Base-by-base conservation (phyloP, 2,113 vertebrate genomes). In the Dendropsophus ebraccatus region DNA sequence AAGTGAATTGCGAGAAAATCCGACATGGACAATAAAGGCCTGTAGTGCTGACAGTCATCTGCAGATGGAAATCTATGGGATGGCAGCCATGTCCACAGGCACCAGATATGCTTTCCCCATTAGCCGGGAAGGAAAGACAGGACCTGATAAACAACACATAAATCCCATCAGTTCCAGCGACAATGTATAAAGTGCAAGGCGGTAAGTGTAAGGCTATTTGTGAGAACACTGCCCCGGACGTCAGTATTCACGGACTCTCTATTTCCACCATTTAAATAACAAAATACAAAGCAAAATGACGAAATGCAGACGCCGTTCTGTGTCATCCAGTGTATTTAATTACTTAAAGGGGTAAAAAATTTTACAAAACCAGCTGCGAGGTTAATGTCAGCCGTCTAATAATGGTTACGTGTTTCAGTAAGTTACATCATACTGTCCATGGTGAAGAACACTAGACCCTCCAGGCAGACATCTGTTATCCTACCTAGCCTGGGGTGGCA, bases 381-480 rank as follows among this genome's bases (percentile, higher is more conserved):
- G 52, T 80, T 35, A 52, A 21, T 30, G 47, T 50, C 65, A 69
- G 65, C 16, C 30, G 19, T 69, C 6, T 78, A 78, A 77, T 77
- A 37, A n/a, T 14, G 23, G 11, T 52, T 49, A 50, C 28, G n/a
- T 76, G 19, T 30, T 17, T 30, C 1, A 76, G 45, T n/a, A 19
- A 12, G 77, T 80, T 80, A 80, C 77, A 41, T 80, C 77, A 80
- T 60, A 80, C 35, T n/a, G 32, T 80, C 77, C 50, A 41, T 41
- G 32, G 67, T 52, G 47, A 45, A 49, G 75, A 78, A 78, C 49
- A 21, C 16, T 35, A 21, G 76, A 37, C 30, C 76, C 30, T 56
- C 30, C 77, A 25, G 77, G 35, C 50, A 79, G 30, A 80, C 54
- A 60, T 60, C 19, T 60, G 54, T 45, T 45, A 60, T 41, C 35